Evolutionary conservation across 2,888 invertebrate genomes (phyloP), one percentile per base, ranked within the genome.

Genomic region (Heliconius erato): DNA sequence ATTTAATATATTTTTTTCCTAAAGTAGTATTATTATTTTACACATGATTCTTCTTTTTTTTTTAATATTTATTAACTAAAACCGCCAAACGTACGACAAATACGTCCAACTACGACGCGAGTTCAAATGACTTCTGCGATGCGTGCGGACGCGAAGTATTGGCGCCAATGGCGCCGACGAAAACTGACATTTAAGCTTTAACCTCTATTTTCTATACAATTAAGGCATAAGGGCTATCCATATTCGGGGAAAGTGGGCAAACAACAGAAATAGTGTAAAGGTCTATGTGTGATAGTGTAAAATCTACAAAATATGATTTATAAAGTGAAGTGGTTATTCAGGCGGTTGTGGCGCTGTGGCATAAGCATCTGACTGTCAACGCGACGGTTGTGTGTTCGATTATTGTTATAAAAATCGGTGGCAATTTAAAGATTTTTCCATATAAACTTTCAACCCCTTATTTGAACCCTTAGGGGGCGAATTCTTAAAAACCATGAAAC

Each of bases 161-260:
- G 82, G 81, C 80, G 35, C 78, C 81, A 81, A 85, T 84, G 84
- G 85, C 84, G 85, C 79, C 77, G 79, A 83, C 49, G 44, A 84
- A 87, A 90, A 63, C 0, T 87, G 83, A 82, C 74, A 76, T 54
- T 54, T 74, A 83, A 81, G 67, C 84, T 72, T 72, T 82, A 82
- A 77, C 82, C 82, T 82, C 82, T 83, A 78, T 78, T 63, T 63
- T 63, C 35, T 49, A 78, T 68, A 49, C 32, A 78, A 26, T 44
- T 44, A 49, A 28, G 6, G 26, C 12, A 32, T 68, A 68, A 68
- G 78, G n/a, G 65, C 65, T 44, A 65, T 23, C 23, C 28, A 40
- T 67, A 49, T 28, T 67, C 11, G 2, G 16, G 11, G 28, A 67
- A 44, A 26, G 16, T 63, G 2, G 4, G 40, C 3, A 40, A 44